Conservation (phyloP, 2,797 vertebrate species). For the Pseudopleuronectes americanus region DNA sequence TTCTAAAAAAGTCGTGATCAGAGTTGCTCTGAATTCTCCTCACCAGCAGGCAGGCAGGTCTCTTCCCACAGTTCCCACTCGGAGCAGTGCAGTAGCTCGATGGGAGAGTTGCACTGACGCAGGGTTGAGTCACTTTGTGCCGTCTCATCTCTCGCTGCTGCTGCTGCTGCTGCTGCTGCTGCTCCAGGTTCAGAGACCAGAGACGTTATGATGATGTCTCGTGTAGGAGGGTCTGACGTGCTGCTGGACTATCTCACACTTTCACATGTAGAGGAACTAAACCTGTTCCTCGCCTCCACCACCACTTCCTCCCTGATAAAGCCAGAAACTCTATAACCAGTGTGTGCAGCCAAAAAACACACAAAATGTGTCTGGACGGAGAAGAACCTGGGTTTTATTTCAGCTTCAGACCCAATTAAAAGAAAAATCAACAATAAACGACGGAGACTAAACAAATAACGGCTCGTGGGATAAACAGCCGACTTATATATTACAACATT, state of each 20-base stretch:
- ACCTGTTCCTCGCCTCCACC: background rate
- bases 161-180: too few species aligned
- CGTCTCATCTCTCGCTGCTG: constrained; percentile 27
- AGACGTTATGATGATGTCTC: constrained; percentile 1
- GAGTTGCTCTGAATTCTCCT: background rate
- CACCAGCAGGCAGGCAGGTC: constrained; percentile 27
- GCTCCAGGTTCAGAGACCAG: constrained; percentile 33
- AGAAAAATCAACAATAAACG: constrained; percentile 4
- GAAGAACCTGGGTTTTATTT: constrained; percentile 4
- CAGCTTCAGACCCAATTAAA: background rate
- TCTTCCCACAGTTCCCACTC: constrained; percentile 64
- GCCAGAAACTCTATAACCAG: background rate
- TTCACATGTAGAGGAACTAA: background rate
- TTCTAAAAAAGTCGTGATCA: constrained; percentile 33
- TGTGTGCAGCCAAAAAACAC: too few species aligned
- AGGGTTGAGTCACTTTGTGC: constrained; percentile 72
- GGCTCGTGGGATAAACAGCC: constrained; percentile 14
- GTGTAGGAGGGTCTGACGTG: constrained; percentile 9
- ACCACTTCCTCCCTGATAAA: background rate
- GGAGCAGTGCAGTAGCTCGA: constrained; percentile 66
- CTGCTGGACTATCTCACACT: background rate
- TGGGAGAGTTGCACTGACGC: constrained; percentile 62
- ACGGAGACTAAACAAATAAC: constrained; percentile 14
- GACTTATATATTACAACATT: constrained; percentile 1
- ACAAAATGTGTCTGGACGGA: too few species aligned